Evolutionary conservation across 2,113 vertebrate species (phyloP), one percentile per base, ranked within the genome.

Genomic region (Sinocyclocheilus anshuiensis): DNA sequence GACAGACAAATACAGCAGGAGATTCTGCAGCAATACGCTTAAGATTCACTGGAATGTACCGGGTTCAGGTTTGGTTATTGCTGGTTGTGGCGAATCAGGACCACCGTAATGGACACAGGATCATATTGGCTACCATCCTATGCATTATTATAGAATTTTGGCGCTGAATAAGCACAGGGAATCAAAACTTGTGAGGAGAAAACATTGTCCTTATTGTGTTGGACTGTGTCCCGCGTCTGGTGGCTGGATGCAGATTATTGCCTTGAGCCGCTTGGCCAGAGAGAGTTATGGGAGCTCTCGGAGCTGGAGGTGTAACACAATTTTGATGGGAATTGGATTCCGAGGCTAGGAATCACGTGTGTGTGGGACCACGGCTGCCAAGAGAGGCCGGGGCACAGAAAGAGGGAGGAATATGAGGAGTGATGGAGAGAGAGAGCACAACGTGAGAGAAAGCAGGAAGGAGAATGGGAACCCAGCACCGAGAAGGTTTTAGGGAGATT

Each of bases 401-500:
- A 81, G 67, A 59, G 39, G 81, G 57, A 84, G 9, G 69, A 57
- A 74, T 39, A 87, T 50, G 65, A 57, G 77, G 65, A 72, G 81
- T 57, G 76, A 71, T 84, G 77, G 78, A 50, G 81, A 63, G 86
- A 48, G 45, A 48, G 45, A 48, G 50, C 72, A 29, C 65, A 67
- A 65, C 20, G 65, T 55, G 63, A 74, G 67, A 72, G 59, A 67
- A 63, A 86, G 82, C n/a, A 72, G 83, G 83, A 48, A 50, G 33
- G 39, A 48, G 78, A 80, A 36, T 3, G 9, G 24, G 63, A n/a
- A 9, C 29, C 42, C 45, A 83, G 85, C 87, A 89, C 90, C 90
- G 90, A 91, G 90, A 82, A 89, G 94, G 91, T 94, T 94, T 94
- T 91, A 93, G 94, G 91, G 93, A 93, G 93, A 95, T 95, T 95